A percentile compares a stretch with the other conserved stretches of the same genome.
These are phyloP conservation scores for Campoletis raptor DNA, from an alignment of 2,888 invertebrate species.

Conservation along the genomic window DNA sequence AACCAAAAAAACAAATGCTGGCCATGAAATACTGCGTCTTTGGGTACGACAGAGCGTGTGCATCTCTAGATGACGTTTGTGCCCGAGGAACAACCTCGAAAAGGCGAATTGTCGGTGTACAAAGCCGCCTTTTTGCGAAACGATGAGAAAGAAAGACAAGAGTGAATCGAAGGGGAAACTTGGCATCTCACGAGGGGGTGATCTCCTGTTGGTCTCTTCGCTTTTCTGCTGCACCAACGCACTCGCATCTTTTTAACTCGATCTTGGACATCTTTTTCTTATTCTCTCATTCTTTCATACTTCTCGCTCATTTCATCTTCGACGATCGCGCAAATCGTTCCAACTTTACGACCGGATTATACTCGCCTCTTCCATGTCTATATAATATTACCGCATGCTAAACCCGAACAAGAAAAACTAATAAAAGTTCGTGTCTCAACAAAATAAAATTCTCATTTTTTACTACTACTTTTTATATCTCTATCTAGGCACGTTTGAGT, in stretches of 20 bases:
- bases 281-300: constrained; percentile 3
- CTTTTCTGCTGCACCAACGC: constrained; percentile 22
- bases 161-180: constrained; percentile 4
- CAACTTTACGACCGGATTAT: constrained; percentile 40
- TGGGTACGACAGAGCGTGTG: constrained; percentile 40
- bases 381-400: neutral
- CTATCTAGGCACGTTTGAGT: constrained; percentile 1
- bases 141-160: constrained; percentile 35
- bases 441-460: constrained; percentile 8
- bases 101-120: constrained; percentile 50
- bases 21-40: constrained; percentile 54
- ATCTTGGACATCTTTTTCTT: constrained; percentile 26
- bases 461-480: constrained; percentile 3
- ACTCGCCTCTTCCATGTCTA: constrained; percentile 1
- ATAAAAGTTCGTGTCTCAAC: neutral
- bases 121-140: constrained; percentile 30
- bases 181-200: constrained; percentile 14
- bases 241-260: neutral
- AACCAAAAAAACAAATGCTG: constrained; percentile 24
- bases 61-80: constrained; percentile 42
- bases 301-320: constrained; percentile 22
- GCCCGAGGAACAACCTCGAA: constrained; percentile 42
- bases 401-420: constrained; percentile 13
- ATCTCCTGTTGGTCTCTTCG: constrained; percentile 21
- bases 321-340: constrained; percentile 31